Conservation (phyloP, 2,113 vertebrate species). For the Acrocephalus kingi region DNA sequence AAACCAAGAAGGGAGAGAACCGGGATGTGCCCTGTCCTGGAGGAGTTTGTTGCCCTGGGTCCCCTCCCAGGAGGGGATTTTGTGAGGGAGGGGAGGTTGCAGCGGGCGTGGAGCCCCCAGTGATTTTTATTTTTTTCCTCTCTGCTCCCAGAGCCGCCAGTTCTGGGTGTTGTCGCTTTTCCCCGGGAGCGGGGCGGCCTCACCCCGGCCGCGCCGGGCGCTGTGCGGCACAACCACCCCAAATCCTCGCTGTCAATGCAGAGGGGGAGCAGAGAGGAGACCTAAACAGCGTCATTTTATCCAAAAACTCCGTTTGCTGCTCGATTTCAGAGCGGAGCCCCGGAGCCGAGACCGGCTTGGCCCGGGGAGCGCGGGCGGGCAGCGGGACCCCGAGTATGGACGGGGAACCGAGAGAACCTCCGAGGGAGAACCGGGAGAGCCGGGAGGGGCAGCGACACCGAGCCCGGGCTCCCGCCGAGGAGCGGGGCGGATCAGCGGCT, state of each 20-base stretch:
- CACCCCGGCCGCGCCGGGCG: not conserved
- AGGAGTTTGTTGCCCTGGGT: not conserved
- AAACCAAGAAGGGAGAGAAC: not conserved
- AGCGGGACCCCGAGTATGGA: not conserved
- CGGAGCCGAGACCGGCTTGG: too few species aligned
- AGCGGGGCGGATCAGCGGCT: not conserved
- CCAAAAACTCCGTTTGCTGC: not conserved
- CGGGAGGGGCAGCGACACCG: too few species aligned
- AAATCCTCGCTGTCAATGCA: not conserved
- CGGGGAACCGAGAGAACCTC: fast-evolving
- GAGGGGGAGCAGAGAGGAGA: not conserved
- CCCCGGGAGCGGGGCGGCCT: not conserved
- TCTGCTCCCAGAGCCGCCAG: not conserved
- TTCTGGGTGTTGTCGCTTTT: not conserved
- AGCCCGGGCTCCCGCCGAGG: too few species aligned
- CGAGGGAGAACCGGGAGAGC: fast-evolving
- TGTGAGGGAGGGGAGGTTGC: not conserved
- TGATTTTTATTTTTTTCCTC: not conserved
- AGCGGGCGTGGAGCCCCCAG: fast-evolving
- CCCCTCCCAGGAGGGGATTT: too few species aligned
- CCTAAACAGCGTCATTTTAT: not conserved
- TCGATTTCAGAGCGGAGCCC: not conserved
- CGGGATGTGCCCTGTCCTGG: fast-evolving
- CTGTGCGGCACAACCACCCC: not conserved
- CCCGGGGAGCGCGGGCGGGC: not conserved